Percentiles rank a stretch among this genome's conserved stretches.
These are phyloP conservation scores for Ernsta delagoae DNA, from an alignment of 2,888 invertebrate species.

Conservation along the genomic window DNA sequence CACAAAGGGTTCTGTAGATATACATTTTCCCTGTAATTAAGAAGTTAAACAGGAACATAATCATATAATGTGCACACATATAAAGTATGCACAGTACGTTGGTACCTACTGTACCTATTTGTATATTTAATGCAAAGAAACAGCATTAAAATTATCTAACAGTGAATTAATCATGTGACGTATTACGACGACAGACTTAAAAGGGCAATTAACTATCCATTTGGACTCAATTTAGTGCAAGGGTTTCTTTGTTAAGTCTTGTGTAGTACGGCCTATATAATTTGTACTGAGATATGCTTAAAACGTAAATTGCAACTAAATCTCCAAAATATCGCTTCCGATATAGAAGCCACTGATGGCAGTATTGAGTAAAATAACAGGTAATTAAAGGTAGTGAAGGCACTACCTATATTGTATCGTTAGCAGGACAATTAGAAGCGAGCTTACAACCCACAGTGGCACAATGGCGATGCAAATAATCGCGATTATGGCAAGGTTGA, in stretches of 20 bases:
- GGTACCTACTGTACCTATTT: too few species aligned
- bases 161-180: background rate
- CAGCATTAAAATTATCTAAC: background rate
- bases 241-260: background rate
- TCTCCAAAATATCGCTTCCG: background rate
- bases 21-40: too few species aligned
- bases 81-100: too few species aligned
- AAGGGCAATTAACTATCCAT: background rate
- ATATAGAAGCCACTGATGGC: background rate
- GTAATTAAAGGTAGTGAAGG: background rate
- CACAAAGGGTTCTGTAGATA: too few species aligned
- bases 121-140: background rate
- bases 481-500: constrained; percentile 82
- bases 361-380: background rate
- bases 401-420: constrained; percentile 36
- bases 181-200: background rate
- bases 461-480: constrained; percentile 83
- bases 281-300: background rate
- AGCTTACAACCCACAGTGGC: constrained; percentile 62
- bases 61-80: too few species aligned
- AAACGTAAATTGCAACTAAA: background rate
- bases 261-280: background rate
- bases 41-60: too few species aligned
- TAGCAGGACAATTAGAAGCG: constrained; percentile 63
- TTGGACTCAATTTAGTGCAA: background rate